Conservation (phyloP, 2,797 vertebrate genomes). For the Phaenicophaeus curvirostris region DNA sequence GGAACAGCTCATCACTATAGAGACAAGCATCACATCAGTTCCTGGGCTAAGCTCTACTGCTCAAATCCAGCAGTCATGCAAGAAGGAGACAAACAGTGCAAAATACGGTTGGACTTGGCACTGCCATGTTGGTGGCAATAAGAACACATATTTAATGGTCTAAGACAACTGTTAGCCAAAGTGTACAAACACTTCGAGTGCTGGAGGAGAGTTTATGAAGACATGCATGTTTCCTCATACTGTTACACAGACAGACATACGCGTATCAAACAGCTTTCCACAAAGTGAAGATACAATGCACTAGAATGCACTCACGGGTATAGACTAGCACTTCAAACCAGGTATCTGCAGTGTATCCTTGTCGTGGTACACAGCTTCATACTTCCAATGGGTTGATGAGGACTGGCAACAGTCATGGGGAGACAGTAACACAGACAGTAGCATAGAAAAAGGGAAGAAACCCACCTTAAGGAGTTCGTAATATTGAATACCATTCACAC, state of each 20-base stretch:
- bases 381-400: not conserved
- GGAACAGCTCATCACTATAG: not conserved
- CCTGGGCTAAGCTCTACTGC: not conserved
- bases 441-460: not conserved
- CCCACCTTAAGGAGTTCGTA: slow-evolving; percentile 97
- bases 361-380: not conserved
- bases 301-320: not conserved
- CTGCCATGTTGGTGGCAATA: too few relatives aligned
- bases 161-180: too few relatives aligned
- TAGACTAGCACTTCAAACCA: not conserved
- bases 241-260: not conserved
- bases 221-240: too few relatives aligned
- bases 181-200: too few relatives aligned
- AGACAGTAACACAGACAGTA: not conserved
- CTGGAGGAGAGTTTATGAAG: too few relatives aligned
- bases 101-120: not conserved
- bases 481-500: slow-evolving; percentile 95
- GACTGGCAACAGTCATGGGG: not conserved
- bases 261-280: not conserved
- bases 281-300: too few relatives aligned
- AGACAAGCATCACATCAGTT: not conserved
- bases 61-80: not conserved
- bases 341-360: rapidly evolving
- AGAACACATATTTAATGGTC: not conserved
- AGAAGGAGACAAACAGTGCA: not conserved